Conservation (phyloP, 1,140 invertebrate species). For the Papilio helenus region DNA sequence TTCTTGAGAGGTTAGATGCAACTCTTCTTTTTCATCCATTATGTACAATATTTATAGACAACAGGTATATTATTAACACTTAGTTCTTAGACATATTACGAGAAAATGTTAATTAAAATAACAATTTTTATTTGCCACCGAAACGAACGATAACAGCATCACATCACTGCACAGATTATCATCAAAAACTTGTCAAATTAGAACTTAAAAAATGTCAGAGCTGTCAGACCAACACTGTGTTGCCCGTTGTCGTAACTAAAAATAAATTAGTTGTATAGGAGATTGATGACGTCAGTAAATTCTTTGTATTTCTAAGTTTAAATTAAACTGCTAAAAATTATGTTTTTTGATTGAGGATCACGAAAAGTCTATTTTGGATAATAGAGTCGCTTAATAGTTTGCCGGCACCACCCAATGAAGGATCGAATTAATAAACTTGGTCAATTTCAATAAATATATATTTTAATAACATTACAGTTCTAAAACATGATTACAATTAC, state of each 20-base stretch:
- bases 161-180: constrained; percentile 12
- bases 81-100: neutral
- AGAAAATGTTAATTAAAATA: neutral
- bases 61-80: neutral
- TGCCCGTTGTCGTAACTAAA: neutral
- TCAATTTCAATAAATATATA: neutral
- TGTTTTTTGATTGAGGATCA: neutral
- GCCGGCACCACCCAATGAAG: neutral
- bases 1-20: constrained; percentile 87
- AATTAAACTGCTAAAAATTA: no score
- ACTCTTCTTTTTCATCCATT: constrained; percentile 81
- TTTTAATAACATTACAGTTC: constrained; percentile 9
- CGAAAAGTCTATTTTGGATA: neutral
- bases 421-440: neutral
- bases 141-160: constrained; percentile 13
- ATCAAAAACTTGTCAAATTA: neutral
- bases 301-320: no score
- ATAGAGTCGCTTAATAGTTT: no score
- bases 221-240: neutral
- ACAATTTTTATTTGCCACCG: constrained; percentile 21
- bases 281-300: no score
- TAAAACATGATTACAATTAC: neutral
- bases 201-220: neutral
- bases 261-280: neutral
- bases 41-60: constrained; percentile 41